Evolutionary conservation across 2,888 invertebrate species (phyloP).

Genomic region (Deilephila elpenor): DNA sequence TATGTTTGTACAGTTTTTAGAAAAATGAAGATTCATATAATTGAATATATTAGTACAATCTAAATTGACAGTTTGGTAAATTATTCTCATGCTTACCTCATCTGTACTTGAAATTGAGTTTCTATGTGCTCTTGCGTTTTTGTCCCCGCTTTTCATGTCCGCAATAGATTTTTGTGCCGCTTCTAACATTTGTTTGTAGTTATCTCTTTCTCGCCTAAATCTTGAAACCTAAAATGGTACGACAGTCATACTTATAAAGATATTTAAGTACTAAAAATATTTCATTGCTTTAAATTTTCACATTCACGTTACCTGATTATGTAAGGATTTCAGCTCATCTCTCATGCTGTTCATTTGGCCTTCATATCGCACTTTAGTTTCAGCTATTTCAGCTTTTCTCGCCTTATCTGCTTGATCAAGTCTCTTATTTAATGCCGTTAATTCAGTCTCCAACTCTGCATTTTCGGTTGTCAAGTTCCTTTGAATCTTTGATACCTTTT

Average conservation of each 20-base stretch:
- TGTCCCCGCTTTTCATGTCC: constrained; percentile 87
- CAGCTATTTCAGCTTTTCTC: constrained; percentile 91
- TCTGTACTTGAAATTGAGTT: constrained; percentile 90
- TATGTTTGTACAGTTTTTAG: too few species aligned
- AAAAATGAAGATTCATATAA: too few species aligned
- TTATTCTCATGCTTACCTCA: constrained; percentile 77
- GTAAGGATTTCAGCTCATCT: constrained; percentile 92
- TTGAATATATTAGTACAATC: too few species aligned
- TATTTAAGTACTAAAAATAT: not conserved
- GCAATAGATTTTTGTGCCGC: constrained; percentile 93
- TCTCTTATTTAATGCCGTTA: constrained; percentile 88
- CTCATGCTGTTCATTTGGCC: constrained; percentile 92
- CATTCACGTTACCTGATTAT: constrained; percentile 85
- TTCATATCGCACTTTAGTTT: constrained; percentile 93
- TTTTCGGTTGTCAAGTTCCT: constrained; percentile 91
- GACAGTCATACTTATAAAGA: constrained; percentile 36
- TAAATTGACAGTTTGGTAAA: not conserved
- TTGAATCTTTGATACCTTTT: constrained; percentile 93
- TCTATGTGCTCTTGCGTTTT: constrained; percentile 78
- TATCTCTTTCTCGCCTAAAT: constrained; percentile 94
- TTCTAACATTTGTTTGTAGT: constrained; percentile 95
- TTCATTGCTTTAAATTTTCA: not conserved
- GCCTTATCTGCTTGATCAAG: constrained; percentile 88
- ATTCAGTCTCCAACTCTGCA: constrained; percentile 89
- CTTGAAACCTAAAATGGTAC: constrained; percentile 80